phyloP scores from a whole-genome alignment of 2,888 invertebrate genomes.

The Chironomus tentans region DNA sequence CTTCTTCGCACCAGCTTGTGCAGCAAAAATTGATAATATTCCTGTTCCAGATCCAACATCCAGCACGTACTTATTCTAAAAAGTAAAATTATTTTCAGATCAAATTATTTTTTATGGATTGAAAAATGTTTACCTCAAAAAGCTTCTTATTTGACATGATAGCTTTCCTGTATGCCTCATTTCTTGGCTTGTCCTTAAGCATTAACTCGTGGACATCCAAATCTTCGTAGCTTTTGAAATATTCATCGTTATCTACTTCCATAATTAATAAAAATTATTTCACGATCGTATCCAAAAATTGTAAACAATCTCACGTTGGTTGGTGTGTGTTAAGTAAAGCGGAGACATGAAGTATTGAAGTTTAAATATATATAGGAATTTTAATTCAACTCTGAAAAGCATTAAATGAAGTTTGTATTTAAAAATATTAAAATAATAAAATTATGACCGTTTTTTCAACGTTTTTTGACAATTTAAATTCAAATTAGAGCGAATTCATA shows the following conservation, averaged over 20 bases:
- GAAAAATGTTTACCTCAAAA: neutral
- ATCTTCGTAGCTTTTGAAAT: constrained; percentile 66
- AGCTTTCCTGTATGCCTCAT: constrained; percentile 68
- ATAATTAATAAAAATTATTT: neutral
- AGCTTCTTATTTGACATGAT: constrained; percentile 51
- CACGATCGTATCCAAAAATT: neutral
- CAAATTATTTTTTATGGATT: neutral
- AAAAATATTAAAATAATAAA: no score
- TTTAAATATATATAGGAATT: no score
- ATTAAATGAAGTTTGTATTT: no score
- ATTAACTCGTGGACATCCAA: constrained; percentile 70
- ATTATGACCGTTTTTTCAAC: no score
- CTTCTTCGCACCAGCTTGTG: constrained; percentile 72
- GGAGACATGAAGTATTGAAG: no score
- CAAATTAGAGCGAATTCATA: no score
- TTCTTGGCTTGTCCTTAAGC: constrained; percentile 67
- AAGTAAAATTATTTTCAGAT: constrained; percentile 41
- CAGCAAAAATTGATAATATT: constrained; percentile 55
- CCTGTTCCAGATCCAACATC: constrained; percentile 84
- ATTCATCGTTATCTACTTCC: constrained; percentile 39
- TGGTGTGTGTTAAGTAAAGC: neutral
- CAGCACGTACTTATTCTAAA: constrained; percentile 69
- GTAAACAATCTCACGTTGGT: no score
- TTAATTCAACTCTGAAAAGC: no score
- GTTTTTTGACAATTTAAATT: neutral